Base-by-base conservation (phyloP, 2,888 invertebrate species). In the Drosophila hawaiiensis region DNA sequence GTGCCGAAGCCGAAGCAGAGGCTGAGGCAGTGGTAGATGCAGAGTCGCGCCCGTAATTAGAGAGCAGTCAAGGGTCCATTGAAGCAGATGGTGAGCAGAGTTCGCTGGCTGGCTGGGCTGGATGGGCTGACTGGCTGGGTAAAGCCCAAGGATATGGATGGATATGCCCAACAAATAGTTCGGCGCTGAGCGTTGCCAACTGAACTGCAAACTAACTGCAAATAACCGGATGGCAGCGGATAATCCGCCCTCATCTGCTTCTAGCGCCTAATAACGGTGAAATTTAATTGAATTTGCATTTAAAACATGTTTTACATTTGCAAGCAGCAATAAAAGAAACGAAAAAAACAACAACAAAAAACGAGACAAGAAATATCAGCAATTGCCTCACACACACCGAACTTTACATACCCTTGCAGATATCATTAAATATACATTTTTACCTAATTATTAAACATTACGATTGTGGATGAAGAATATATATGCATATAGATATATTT, bases 201-300 rank as follows among this genome's bases (percentile, higher is more conserved):
- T 39, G 25, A 41, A 31, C 64, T 29, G 43, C 64, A 62, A 68
- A 68, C 47, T 25, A 47, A 47, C 47, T 54, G 39, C 14, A 35
- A 31, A 59, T 47, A 60, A 60, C 60, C 60, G 35, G 60, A 25
- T 61, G 33, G n/a, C 19, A 37, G 49, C 62, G 62, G 64, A 39
- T 50, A 65, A 65, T 65, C 49, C 49, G 37, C 22, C 14, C 33
- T 37, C 25, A 59, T 33, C 72, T 35, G 19, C 33, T n/a, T 9
- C 54, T 39, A 10, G 56, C 56, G 19, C n/a, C 59, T 29, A 53
- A 37, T 72, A 56, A 49, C 69, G 63, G 66, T 78, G 56, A 81
- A 71, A 69, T 71, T 84, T 60, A 83, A 84, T 84, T 87, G 90
- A 87, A 89, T 90, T 84, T 78, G 88, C 82, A 82, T 90, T 84